Base-by-base conservation (phyloP, 2,888 invertebrate genomes). In the Blera fallax region DNA sequence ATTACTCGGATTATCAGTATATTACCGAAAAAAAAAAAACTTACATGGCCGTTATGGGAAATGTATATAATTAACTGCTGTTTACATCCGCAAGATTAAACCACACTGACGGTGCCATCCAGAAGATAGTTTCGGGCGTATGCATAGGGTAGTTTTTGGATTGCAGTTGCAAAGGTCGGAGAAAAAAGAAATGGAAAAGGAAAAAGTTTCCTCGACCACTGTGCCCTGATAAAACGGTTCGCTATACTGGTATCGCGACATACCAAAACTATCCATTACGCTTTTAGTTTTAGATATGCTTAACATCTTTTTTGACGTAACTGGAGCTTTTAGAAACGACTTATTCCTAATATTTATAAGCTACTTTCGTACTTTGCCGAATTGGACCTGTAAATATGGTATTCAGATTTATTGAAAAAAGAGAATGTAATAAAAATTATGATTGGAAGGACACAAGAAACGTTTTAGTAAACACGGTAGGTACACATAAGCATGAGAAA, bases 31-130 rank as follows among this genome's bases (percentile, higher is more conserved):
- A n/a, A n/a, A n/a, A n/a, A n/a, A n/a, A n/a, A 24, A 37, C 34
- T 69, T 54, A 69, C 67, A 43, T 29, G 54, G 7, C 43, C 52
- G 10, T 69, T 40, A 29, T 52, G 43, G 3, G 29, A 37, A 29
- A 69, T 43, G 27, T 43, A 37, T 2, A 52, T 11, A 16, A 40
- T 43, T 2, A 67, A 37, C 2, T 54, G 54, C 29, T 54, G 69
- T 37, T 69, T 69, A 27, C 43, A 69, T 5, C 67, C 67, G 27
- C 67, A 69, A 40, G 16, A 37, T 54, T 27, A 54, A 1, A 54
- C 54, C 18, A 69, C 27, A 54, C 18, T 69, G n/a, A 70, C 54
- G 11, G 69, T 54, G 27, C 43, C 69, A 54, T 54, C 69, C 54
- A 54, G 18, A 40, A 54, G 16, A 54, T 52, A 69, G 11, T 67